These are phyloP conservation scores for Labeo rohita DNA, from an alignment of 2,113 vertebrate genomes.

Conservation along the genomic window DNA sequence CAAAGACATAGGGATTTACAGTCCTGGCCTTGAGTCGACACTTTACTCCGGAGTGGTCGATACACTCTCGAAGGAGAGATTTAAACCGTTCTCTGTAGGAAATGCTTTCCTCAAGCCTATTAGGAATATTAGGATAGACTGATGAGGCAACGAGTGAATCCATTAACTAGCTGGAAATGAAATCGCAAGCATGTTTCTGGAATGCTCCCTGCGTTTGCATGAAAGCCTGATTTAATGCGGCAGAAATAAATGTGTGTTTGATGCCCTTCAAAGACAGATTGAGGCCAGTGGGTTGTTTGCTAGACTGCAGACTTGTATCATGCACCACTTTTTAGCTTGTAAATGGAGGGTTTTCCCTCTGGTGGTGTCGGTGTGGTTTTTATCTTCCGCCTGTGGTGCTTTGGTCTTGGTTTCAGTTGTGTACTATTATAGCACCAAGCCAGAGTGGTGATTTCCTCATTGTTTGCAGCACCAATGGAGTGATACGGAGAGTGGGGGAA, in stretches of 20 bases:
- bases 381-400: slow-evolving; percentile 3
- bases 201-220: slow-evolving; percentile 11
- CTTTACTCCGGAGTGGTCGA: slow-evolving; percentile 14
- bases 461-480: slow-evolving; percentile 10
- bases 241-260: slow-evolving; percentile 13
- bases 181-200: slow-evolving; percentile 22
- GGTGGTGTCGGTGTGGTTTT: slow-evolving; percentile 28
- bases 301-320: neutral
- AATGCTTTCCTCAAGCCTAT: slow-evolving; percentile 26
- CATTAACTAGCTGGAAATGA: slow-evolving; percentile 12
- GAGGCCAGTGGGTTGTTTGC: slow-evolving; percentile 26
- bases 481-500: slow-evolving; percentile 30
- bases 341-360: neutral
- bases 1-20: slow-evolving; percentile 37
- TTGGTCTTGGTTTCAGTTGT: slow-evolving; percentile 31
- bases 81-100: slow-evolving; percentile 22
- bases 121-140: slow-evolving; percentile 24
- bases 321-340: neutral
- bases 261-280: slow-evolving; percentile 20
- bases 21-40: slow-evolving; percentile 26
- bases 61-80: slow-evolving; percentile 32
- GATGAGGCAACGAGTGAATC: slow-evolving; percentile 4
- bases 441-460: slow-evolving; percentile 29
- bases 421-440: slow-evolving; percentile 17
- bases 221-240: slow-evolving; percentile 22